Conservation (phyloP, 2,113 vertebrate genomes). For the Xenopus laevis region DNA sequence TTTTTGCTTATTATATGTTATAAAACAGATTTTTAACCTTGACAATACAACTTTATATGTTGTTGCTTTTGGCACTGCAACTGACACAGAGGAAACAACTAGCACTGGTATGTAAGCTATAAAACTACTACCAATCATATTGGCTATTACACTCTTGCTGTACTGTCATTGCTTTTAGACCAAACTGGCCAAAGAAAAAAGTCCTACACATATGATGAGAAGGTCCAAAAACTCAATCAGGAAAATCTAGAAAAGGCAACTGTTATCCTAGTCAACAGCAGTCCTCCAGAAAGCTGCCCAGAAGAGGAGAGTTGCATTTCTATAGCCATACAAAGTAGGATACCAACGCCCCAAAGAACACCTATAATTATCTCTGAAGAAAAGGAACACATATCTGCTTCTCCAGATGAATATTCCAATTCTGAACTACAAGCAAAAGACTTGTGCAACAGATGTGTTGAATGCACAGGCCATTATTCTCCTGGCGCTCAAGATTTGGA, state of each 20-base stretch:
- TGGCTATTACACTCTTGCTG: conserved; percentile 38
- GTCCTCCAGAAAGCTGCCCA: conserved; percentile 30
- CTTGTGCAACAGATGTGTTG: not conserved
- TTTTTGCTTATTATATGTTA: not conserved
- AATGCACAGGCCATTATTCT: conserved; percentile 3
- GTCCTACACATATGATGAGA: conserved; percentile 60
- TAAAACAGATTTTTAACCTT: not conserved
- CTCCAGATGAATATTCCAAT: not conserved
- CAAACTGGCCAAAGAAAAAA: conserved; percentile 59
- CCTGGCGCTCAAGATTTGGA: conserved; percentile 37
- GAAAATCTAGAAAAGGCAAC: conserved; percentile 72
- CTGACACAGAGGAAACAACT: not conserved
- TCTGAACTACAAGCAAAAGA: not conserved
- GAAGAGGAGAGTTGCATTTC: conserved; percentile 45
- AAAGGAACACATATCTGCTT: conserved; percentile 4
- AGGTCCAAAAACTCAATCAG: conserved; percentile 75
- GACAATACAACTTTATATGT: conserved; percentile 22
- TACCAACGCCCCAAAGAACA: conserved; percentile 33
- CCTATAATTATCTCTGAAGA: conserved; percentile 10
- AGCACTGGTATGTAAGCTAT: conserved; percentile 9
- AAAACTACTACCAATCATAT: not conserved
- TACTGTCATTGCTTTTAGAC: conserved; percentile 62
- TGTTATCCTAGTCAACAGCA: conserved; percentile 43
- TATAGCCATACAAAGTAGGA: conserved; percentile 38
- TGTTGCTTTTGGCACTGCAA: conserved; percentile 17